Percentiles rank a stretch among this genome's conserved stretches.
phyloP scores from a whole-genome alignment of 2,888 invertebrate genomes.

The Drosophila mimetica region DNA sequence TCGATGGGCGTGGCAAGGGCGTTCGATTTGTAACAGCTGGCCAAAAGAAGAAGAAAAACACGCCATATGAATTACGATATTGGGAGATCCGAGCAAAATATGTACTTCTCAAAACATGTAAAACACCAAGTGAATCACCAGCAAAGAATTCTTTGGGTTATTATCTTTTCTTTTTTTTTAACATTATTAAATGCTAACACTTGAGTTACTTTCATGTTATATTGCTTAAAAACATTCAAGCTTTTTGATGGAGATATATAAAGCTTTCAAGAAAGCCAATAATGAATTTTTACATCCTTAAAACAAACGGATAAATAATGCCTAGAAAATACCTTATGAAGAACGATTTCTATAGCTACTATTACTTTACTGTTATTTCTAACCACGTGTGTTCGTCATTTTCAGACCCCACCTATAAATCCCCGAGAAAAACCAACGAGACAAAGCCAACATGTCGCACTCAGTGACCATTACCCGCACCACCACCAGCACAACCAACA shows the following conservation, averaged over 20 bases:
- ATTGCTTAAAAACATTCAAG: too few relatives aligned
- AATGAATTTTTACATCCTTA: too few relatives aligned
- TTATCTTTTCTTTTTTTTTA: too few relatives aligned
- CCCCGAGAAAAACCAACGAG: constrained; percentile 34
- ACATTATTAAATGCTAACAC: too few relatives aligned
- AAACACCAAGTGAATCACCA: neutral
- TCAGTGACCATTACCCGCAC: constrained; percentile 94
- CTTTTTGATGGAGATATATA: too few relatives aligned
- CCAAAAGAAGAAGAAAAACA: constrained; percentile 1
- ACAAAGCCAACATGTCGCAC: constrained; percentile 90
- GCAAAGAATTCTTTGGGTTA: neutral
- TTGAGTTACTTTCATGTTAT: too few relatives aligned
- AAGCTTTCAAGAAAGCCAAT: too few relatives aligned
- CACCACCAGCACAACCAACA: constrained; percentile 91
- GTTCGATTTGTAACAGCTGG: constrained; percentile 49
- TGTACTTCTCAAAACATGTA: neutral
- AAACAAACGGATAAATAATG: too few relatives aligned
- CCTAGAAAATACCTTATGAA: neutral
- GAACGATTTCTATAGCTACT: neutral
- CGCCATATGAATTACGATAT: constrained; percentile 1
- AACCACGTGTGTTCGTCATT: neutral
- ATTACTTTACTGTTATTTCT: neutral
- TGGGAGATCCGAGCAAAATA: neutral
- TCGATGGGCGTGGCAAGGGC: constrained; percentile 42
- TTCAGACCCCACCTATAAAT: constrained; percentile 20